Evolutionary conservation across 2,888 invertebrate genomes (phyloP), one percentile per base, ranked within the genome.

Genomic region (Folsomia manolachei): DNA sequence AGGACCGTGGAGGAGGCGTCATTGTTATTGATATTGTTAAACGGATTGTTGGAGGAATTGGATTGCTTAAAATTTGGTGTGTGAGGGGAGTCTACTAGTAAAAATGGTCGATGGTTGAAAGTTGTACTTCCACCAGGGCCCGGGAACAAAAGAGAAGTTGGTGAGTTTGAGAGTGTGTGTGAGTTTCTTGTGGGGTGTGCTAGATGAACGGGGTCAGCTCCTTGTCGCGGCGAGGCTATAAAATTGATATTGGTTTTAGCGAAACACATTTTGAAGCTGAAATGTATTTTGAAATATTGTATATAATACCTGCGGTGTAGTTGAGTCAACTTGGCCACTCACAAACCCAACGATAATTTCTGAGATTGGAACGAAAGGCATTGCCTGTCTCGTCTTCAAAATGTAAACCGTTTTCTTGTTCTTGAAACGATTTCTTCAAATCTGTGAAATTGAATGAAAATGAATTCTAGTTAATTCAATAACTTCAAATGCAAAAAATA

Each of bases 301-400:
- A 39, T 26, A 19, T 18, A 63, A 24, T 21, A 39, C 39, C 39
- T 56, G 60, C 56, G 61, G 69, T 64, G 72, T 72, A 70, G 73
- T 72, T 91, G 94, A 95, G 94, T 95, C 95, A 95, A 94, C 94
- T 94, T 88, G 95, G 95, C 95, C 94, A 95, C 86, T 94, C 94
- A 87, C 91, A 90, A 85, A 93, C 94, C 93, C 93, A 94, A 82
- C 93, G 90, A 84, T 92, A 93, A 64, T 71, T 75, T 74, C 78
- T 76, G 60, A 74, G 72, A 71, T 72, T 71, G 52, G 74, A 74
- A 70, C 73, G 75, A 69, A 73, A 74, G 63, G 70, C 80, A 78
- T 80, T 78, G 65, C 75, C 76, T 71, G 69, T 66, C 71, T 76
- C 77, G 71, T 80, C 78, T 70, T 78, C 78, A 66, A 80, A 77